Evolutionary conservation across 2,113 vertebrate genomes (phyloP), one percentile per base, ranked within the genome.

Genomic region (Anhinga anhinga): DNA sequence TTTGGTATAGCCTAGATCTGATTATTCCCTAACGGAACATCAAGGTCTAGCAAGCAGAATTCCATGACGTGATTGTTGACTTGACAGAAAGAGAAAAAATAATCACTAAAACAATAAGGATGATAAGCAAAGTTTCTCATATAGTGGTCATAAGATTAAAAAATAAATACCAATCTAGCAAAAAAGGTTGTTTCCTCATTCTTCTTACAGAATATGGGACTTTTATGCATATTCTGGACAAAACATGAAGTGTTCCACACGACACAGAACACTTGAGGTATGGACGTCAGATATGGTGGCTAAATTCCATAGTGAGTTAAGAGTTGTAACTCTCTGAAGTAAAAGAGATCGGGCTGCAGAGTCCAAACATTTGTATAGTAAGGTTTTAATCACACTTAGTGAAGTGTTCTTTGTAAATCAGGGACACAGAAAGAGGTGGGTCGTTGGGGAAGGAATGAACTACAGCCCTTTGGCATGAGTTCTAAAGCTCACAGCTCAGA

Each of bases 131-230:
- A 66, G 93, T 94, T 97, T 97, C 95, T 95, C 88, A 96, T 97
- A 98, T 96, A 98, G 98, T 98, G 98, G 98, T 98, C 98, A 98
- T 91, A 97, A 95, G 95, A 95, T 92, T 94, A 93, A 96, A 97
- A 98, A 98, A 98, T 97, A 98, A 98, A 98, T 98, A 98, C 97
- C 97, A 96, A 96, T 98, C 96, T 97, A 96, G 90, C 86, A 92
- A 88, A 88, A 87, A 82, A 96, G 87, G 92, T 72, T 95, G 92
- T 84, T 97, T 97, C 66, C 92, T 95, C 85, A 82, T 95, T 52
- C 94, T 86, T 97, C 90, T 96, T 83, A 98, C 72, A 97, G 93
- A 98, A 95, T 95, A 97, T 47, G 94, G 97, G 96, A 98, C 84
- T 88, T 96, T 91, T 94, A 94, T 91, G 92, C 70, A 77, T 90